Percentiles rank a stretch among this genome's conserved stretches.
phyloP scores from a whole-genome alignment of 1,140 invertebrate species.

The Laupala kohalensis region DNA sequence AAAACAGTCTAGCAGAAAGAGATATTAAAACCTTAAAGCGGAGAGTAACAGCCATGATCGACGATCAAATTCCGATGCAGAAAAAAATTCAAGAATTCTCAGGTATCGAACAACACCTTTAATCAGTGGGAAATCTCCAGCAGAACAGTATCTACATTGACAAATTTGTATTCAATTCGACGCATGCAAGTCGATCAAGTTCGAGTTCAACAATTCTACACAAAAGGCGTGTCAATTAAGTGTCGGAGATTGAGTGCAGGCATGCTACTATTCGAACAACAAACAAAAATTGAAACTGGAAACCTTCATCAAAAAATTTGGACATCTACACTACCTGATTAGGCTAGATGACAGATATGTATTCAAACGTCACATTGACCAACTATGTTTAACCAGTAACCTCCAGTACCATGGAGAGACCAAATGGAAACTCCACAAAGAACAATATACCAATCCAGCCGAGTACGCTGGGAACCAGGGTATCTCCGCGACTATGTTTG shows the following conservation, averaged over 20 bases:
- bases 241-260: constrained; percentile 13
- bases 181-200: not conserved
- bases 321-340: not conserved
- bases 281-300: not conserved
- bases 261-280: not conserved
- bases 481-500: no score
- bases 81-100: not conserved
- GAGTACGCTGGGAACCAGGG: no score
- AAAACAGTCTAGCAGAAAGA: constrained; percentile 23
- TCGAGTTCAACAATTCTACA: no score
- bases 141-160: not conserved
- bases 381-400: not conserved
- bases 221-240: no score
- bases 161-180: not conserved
- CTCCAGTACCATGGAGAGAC: no score
- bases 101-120: not conserved
- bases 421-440: no score
- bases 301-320: constrained; percentile 1
- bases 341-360: not conserved
- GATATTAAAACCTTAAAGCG: constrained; percentile 25
- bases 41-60: not conserved
- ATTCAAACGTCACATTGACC: not conserved
- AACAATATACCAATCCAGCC: no score
- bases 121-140: not conserved
- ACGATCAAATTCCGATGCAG: no score